Conservation (phyloP, 2,888 invertebrate genomes). For the Lycocerus yunnanus region DNA sequence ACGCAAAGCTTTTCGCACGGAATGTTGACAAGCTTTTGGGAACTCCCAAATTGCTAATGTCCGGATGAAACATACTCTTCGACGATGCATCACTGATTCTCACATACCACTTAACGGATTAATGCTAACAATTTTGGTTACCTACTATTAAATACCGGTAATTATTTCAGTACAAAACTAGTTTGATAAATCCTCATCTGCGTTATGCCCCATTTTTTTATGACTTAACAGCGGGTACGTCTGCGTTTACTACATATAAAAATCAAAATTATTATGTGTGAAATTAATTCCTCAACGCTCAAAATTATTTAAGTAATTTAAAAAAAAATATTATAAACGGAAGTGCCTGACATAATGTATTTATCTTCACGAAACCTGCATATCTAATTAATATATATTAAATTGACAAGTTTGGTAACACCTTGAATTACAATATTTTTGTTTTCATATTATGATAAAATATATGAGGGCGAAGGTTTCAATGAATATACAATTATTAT, state of each 20-base stretch:
- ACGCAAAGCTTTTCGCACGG: background rate
- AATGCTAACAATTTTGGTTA: background rate
- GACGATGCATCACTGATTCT: background rate
- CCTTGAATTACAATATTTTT: background rate
- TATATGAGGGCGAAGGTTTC: background rate
- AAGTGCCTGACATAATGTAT: background rate
- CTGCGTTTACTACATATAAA: background rate
- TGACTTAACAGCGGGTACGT: background rate
- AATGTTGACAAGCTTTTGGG: background rate
- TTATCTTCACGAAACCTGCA: background rate
- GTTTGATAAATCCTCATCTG: background rate
- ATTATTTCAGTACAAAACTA: background rate
- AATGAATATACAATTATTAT: background rate
- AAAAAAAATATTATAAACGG: background rate
- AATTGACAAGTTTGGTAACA: background rate
- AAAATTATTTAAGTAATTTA: background rate
- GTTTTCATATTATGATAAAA: background rate
- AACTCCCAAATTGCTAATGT: background rate
- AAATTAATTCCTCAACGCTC: background rate
- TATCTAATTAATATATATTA: background rate
- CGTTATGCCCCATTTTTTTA: background rate
- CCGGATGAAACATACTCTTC: background rate
- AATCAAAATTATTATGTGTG: background rate
- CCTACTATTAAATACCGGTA: background rate
- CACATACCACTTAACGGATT: background rate